These are phyloP conservation scores for Tholera decimalis DNA, from an alignment of 2,888 invertebrate species.

Conservation along the genomic window DNA sequence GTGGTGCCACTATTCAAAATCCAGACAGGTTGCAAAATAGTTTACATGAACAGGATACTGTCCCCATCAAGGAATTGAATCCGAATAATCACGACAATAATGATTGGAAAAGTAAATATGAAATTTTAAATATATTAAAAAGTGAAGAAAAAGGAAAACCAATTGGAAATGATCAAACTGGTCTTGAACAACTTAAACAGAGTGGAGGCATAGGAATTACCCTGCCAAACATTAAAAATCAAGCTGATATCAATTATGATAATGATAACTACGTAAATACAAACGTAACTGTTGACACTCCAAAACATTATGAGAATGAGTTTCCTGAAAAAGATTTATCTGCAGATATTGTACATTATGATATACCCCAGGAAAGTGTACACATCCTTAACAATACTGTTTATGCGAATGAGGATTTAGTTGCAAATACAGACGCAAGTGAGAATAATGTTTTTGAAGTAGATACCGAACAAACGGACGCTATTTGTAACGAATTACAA, in stretches of 20 bases:
- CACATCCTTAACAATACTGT: constrained; percentile 1
- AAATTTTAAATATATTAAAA: constrained; percentile 83
- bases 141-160: constrained; percentile 74
- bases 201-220: constrained; percentile 19
- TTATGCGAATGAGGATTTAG: not conserved
- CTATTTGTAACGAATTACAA: constrained; percentile 45
- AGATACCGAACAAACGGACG: constrained; percentile 20
- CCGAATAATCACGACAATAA: constrained; percentile 65
- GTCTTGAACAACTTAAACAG: constrained; percentile 8
- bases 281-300: constrained; percentile 20
- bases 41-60: constrained; percentile 9
- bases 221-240: constrained; percentile 16
- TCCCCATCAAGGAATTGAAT: constrained; percentile 38
- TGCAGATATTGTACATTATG: constrained; percentile 35
- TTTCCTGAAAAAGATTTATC: constrained; percentile 70
- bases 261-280: constrained; percentile 27
- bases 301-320: constrained; percentile 58
- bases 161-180: constrained; percentile 11
- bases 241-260: constrained; percentile 11
- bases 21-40: constrained; percentile 20
- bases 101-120: constrained; percentile 88
- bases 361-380: constrained; percentile 14
- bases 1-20: constrained; percentile 38
- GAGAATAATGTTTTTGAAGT: not conserved
- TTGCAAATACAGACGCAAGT: constrained; percentile 6